Conservation (phyloP, 2,113 vertebrate genomes). For the Dicaeum eximium region DNA sequence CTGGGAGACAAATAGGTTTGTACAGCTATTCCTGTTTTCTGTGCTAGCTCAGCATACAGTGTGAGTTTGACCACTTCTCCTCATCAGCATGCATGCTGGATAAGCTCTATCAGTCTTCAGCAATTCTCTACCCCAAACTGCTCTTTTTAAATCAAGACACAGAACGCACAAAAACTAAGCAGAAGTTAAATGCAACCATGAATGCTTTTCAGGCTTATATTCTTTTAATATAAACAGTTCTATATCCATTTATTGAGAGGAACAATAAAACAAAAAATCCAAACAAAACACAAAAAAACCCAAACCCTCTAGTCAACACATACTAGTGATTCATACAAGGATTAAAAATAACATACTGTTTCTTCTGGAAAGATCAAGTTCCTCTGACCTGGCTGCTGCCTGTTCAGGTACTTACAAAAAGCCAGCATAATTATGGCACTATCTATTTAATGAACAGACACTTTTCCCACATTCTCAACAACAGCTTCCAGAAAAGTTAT, state of each 20-base stretch:
- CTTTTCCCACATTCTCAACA: background rate
- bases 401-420: background rate
- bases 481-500: background rate
- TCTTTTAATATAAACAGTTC: background rate
- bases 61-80: background rate
- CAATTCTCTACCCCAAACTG: background rate
- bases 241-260: background rate
- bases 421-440: background rate
- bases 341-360: background rate
- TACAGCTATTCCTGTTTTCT: background rate
- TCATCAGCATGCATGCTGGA: background rate
- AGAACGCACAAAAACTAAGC: background rate
- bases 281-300: background rate
- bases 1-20: constrained; percentile 3
- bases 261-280: background rate
- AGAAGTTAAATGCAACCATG: background rate
- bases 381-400: background rate
- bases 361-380: background rate
- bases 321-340: background rate
- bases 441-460: background rate
- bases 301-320: background rate
- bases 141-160: background rate
- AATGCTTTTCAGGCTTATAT: background rate
- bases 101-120: background rate
- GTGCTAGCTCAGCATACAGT: background rate